phyloP scores from a whole-genome alignment of 2,888 invertebrate genomes.

The Pristionchus japonicus region DNA sequence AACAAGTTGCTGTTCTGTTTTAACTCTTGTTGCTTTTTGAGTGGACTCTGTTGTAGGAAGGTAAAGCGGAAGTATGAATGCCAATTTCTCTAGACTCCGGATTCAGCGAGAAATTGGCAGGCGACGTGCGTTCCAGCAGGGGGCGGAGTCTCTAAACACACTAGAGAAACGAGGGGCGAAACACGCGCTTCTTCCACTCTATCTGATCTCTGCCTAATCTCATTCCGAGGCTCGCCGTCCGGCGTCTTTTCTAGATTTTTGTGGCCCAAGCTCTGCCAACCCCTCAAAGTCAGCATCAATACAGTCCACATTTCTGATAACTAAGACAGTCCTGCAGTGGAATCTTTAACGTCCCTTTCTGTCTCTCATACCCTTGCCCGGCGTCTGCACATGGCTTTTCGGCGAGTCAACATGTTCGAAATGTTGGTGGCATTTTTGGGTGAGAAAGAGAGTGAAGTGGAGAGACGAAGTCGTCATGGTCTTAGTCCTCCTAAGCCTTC shows the following conservation, averaged over 20 bases:
- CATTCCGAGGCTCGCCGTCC: neutral
- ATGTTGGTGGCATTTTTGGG: neutral
- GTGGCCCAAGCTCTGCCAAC: too few relatives aligned
- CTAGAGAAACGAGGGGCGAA: neutral
- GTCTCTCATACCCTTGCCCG: too few relatives aligned
- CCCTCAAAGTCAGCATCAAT: too few relatives aligned
- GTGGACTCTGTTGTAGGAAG: too few relatives aligned
- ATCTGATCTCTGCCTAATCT: neutral
- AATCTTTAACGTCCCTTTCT: too few relatives aligned
- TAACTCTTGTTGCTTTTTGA: too few relatives aligned
- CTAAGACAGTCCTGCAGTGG: too few relatives aligned
- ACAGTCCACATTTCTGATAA: too few relatives aligned
- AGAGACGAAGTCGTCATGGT: neutral
- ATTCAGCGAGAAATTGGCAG: neutral
- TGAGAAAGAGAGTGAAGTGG: neutral
- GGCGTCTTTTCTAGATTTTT: neutral
- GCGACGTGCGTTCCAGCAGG: neutral
- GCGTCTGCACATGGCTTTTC: too few relatives aligned
- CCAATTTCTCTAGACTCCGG: neutral
- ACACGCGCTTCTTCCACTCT: neutral
- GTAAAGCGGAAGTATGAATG: too few relatives aligned
- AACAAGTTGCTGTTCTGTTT: too few relatives aligned
- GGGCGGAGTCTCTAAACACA: neutral
- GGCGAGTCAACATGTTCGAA: too few relatives aligned
- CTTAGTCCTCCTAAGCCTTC: neutral